Evolutionary conservation across 2,113 vertebrate genomes (phyloP).

Genomic region (Sialia sialis): DNA sequence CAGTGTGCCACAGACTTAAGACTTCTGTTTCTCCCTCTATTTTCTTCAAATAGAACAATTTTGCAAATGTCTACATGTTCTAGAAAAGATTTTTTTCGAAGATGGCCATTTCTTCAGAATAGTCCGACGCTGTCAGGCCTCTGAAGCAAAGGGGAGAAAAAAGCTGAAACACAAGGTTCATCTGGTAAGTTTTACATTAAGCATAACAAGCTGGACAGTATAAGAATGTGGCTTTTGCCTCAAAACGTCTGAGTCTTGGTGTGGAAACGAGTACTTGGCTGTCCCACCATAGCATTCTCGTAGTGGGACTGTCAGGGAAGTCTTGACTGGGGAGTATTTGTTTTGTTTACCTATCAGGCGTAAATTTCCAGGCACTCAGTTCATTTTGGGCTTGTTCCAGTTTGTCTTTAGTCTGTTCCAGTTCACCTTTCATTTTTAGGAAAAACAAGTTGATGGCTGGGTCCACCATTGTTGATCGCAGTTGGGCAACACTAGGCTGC

Average conservation of each 20-base stretch:
- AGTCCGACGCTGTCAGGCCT: constrained; percentile 95
- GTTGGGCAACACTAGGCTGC: constrained; percentile 96
- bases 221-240: constrained; percentile 88
- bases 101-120: constrained; percentile 95
- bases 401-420: constrained; percentile 99
- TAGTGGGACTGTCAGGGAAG: constrained; percentile 98
- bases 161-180: constrained; percentile 99
- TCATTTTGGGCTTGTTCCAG: constrained; percentile 99
- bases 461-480: constrained; percentile 98
- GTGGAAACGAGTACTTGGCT: constrained; percentile 95
- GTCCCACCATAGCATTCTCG: constrained; percentile 97
- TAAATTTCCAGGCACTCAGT: constrained; percentile 99
- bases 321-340: constrained; percentile 98
- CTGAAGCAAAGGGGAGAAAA: constrained; percentile 90
- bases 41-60: constrained; percentile 88
- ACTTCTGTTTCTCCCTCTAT: constrained; percentile 89
- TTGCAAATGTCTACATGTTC: constrained; percentile 86
- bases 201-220: constrained; percentile 93
- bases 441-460: constrained; percentile 99
- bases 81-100: constrained; percentile 84
- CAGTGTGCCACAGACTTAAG: constrained; percentile 85
- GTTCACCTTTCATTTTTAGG: constrained; percentile 99
- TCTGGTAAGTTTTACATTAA: constrained; percentile 96
- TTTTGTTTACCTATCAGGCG: constrained; percentile 99
- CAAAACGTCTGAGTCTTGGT: constrained; percentile 97